These are phyloP conservation scores for Apodemia zela DNA, from an alignment of 2,888 invertebrate genomes.

Conservation along the genomic window DNA sequence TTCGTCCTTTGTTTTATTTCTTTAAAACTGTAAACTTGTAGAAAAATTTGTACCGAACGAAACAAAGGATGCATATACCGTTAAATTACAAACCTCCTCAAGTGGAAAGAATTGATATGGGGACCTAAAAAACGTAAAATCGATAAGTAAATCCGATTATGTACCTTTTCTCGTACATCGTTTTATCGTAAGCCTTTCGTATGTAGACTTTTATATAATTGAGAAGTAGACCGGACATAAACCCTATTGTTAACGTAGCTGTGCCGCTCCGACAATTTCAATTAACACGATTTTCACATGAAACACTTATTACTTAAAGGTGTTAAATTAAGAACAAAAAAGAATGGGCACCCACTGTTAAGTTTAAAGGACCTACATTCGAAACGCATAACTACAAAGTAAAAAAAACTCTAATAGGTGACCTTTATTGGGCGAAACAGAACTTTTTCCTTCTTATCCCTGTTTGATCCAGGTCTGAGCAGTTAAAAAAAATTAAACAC, in stretches of 20 bases:
- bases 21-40: not conserved
- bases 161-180: not conserved
- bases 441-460: too few relatives aligned
- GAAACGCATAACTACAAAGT: too few relatives aligned
- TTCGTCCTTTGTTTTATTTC: too few relatives aligned
- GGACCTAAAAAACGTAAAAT: slow-evolving; percentile 3
- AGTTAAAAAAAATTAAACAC: too few relatives aligned
- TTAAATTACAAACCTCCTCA: not conserved
- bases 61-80: not conserved
- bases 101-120: not conserved
- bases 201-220: not conserved
- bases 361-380: too few relatives aligned
- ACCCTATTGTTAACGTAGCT: too few relatives aligned
- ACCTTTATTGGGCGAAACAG: too few relatives aligned
- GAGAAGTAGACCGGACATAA: not conserved
- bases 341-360: too few relatives aligned
- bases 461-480: too few relatives aligned
- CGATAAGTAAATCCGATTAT: slow-evolving; percentile 5
- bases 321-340: not conserved
- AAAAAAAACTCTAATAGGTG: too few relatives aligned
- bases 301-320: not conserved
- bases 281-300: too few relatives aligned
- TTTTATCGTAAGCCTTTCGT: not conserved
- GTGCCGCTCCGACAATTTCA: too few relatives aligned
- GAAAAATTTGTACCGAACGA: not conserved